Conservation (phyloP, 2,797 vertebrate genomes). For the Oryzias sinensis region DNA sequence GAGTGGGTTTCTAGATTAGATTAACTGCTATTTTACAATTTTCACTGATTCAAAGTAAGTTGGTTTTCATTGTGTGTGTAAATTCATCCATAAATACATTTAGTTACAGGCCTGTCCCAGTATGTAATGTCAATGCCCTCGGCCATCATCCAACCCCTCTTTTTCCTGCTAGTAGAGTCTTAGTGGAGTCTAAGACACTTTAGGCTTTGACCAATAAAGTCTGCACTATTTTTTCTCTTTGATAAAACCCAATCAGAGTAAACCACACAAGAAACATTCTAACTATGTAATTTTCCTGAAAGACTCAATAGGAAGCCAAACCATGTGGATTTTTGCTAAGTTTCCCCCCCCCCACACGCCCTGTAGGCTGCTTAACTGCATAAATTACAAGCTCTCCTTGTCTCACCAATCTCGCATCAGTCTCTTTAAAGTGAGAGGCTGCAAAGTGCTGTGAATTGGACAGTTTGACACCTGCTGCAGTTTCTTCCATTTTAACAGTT, state of each 20-base stretch:
- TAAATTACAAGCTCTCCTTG: conserved; percentile 36
- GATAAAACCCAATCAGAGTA: conserved; percentile 55
- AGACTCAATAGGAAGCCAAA: conserved; percentile 51
- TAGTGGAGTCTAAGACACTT: conserved; percentile 36
- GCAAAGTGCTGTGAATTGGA: conserved; percentile 55
- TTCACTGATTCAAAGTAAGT: conserved; percentile 29
- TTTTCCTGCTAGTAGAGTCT: conserved; percentile 39
- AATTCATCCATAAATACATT: conserved; percentile 26
- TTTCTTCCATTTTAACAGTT: conserved; percentile 42
- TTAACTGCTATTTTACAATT: conserved; percentile 22
- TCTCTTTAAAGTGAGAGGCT: conserved; percentile 51
- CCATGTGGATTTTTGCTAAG: conserved; percentile 31
- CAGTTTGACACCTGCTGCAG: conserved; percentile 45
- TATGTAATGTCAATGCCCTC: conserved; percentile 39
- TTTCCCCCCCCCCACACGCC: background rate
- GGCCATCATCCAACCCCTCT: conserved; percentile 44
- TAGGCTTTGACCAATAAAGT: conserved; percentile 46
- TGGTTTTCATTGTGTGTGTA: conserved; percentile 10
- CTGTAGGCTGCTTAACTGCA: conserved; percentile 20
- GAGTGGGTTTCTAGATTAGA: conserved; percentile 12
- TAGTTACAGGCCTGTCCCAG: conserved; percentile 42
- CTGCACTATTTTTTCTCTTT: conserved; percentile 38
- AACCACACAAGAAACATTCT: conserved; percentile 51
- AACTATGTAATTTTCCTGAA: conserved; percentile 14
- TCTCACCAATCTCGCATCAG: conserved; percentile 40